Base-by-base conservation (phyloP, 2,113 vertebrate species). In the Saguinus imperator region DNA sequence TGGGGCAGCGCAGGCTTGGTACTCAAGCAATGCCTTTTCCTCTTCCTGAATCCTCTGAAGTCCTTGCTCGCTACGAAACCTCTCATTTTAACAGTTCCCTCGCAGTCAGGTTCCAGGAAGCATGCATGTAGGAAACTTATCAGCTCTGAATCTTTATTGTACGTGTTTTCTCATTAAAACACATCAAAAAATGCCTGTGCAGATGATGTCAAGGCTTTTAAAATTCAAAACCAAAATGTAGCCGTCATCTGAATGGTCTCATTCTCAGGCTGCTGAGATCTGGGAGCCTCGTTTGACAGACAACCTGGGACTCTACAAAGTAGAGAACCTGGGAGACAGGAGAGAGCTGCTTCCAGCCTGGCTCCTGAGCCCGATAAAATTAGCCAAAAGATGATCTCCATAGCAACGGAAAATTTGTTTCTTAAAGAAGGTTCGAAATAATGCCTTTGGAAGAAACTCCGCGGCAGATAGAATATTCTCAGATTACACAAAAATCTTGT, bases 341-440 rank as follows among this genome's bases (percentile, higher is more conserved):
- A 25, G 37, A 45, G 58, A 79, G n/a, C 52, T 27, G 91, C 94
- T 88, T 86, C 48, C 81, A 80, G 91, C 81, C 66, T 40, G 20
- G 92, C 87, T 96, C 77, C 96, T 35, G 25, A 82, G 86, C 93
- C 75, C 0, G 61, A 85, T 89, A 91, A 97, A 98, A 98, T 97
- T 95, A 97, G 96, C 79, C 12, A 66, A 89, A 76, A 96, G 94
- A 97, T 81, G 91, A 93, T 98, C 87, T 76, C 97, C 97, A 97
- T 97, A 95, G 96, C 91, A 97, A 98, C 97, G 40, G 87, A 94
- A 95, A 98, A 96, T 89, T 94, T 97, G 94, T 96, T 96, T 95
- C 96, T 97, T 98, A 95, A 96, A 94, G 92, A 93, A 97, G 94
- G 94, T 97, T 96, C 96, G 97, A 94, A 97, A 97, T 96, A 96